Evolutionary conservation across 2,888 invertebrate species (phyloP), one percentile per base, ranked within the genome.

Genomic region (Papilio demoleus): DNA sequence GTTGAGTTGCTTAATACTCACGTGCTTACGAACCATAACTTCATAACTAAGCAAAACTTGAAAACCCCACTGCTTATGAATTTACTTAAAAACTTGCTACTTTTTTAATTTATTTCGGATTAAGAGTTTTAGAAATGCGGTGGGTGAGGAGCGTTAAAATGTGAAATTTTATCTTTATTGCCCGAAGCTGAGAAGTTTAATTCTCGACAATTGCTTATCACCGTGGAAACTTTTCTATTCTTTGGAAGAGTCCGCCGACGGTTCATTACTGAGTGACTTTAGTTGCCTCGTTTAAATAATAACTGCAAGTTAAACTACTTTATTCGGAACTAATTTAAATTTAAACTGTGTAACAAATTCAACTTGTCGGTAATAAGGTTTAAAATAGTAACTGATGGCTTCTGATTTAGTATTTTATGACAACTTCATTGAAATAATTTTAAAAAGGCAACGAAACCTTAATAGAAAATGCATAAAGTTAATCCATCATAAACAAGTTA

Each of bases 1-100:
- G 73, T 73, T 73, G 74, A 75, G 76, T 83, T 78, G 77, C 77
- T 77, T 76, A 78, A 77, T 79, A 80, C 76, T 74, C 74, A 75
- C 75, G 76, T 76, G 80, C 73, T 76, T 77, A 78, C 78, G 76
- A 69, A 70, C 70, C 72, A 77, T 80, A 81, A 77, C 81, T 84
- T 81, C 78, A 78, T 77, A 79, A 81, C 73, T 72, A 66, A 61
- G 70, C 71, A 1, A 31, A 31, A 56, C 53, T 56, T 56, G 8
- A 17, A 31, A 47, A 47, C 11, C 45, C 45, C 9, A 45, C 40
- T 22, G 12, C 47, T 47, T 47, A 47, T 47, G 22, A 47, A 22
- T 47, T 47, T 19, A 19, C 45, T 45, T 47, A 22, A 22, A 47
- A 47, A 22, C 47, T 42, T 17, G 17, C 42, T 22, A 22, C 2